Evolutionary conservation across 2,888 invertebrate species (phyloP).

Genomic region (Prosapia bicincta): DNA sequence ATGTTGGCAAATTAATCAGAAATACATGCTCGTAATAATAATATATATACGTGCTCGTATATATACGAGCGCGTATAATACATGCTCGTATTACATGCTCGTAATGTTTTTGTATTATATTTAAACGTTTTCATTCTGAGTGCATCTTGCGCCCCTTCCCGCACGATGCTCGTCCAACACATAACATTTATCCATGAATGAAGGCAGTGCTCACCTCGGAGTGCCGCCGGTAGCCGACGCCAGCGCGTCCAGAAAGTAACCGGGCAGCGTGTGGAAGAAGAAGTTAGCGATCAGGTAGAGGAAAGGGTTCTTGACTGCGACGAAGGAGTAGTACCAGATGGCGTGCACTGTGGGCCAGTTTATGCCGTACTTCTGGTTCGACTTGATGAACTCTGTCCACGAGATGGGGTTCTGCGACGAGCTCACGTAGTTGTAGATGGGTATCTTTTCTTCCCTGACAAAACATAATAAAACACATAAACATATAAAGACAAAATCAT

Average conservation of each 20-base stretch:
- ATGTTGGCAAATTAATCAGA: too few relatives aligned
- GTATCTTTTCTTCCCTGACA: conserved; percentile 48
- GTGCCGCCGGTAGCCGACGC: conserved; percentile 32
- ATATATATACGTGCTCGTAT: too few relatives aligned
- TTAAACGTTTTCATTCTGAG: too few relatives aligned
- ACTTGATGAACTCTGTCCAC: conserved; percentile 66
- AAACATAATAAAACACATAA: too few relatives aligned
- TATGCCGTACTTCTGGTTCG: conserved; percentile 53
- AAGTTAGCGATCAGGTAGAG: conserved; percentile 34
- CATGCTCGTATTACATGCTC: too few relatives aligned
- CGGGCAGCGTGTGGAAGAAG: conserved; percentile 38
- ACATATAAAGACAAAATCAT: too few relatives aligned
- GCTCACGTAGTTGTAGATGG: conserved; percentile 86
- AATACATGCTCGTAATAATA: too few relatives aligned
- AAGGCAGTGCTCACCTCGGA: conserved; percentile 39
- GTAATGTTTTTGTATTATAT: too few relatives aligned
- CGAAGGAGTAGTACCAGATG: conserved; percentile 39
- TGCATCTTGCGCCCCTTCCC: too few relatives aligned
- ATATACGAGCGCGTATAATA: too few relatives aligned
- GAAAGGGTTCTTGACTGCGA: conserved; percentile 31
- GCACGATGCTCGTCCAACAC: too few relatives aligned
- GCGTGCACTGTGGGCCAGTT: conserved; percentile 58
- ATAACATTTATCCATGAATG: too few relatives aligned
- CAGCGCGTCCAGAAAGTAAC: conserved; percentile 36
- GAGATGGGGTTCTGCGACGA: conserved; percentile 77